Base-by-base conservation (phyloP, 2,797 vertebrate species). In the Lacerta bilineata region DNA sequence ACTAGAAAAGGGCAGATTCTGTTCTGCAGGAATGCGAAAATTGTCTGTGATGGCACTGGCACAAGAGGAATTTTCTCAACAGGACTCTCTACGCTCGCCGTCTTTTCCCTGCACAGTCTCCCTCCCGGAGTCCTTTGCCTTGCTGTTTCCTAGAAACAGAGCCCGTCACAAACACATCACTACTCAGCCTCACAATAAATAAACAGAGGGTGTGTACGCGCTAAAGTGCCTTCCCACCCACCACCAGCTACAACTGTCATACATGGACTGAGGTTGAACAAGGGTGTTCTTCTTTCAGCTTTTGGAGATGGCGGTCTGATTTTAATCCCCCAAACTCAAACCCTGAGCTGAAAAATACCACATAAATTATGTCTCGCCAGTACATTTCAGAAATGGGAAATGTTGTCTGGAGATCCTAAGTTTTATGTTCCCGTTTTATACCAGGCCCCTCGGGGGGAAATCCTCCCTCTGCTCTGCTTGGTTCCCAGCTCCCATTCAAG, bases 61-160 rank as follows among this genome's bases (percentile, higher is more conserved):
- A n/a, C 17, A 10, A 25, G 18, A 80, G 36, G 61, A n/a, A 46
- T 81, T 64, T 50, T 77, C 78, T 82, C 78, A 41, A 77, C 36
- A 55, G 23, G 61, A 29, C 36, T 71, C 39, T 55, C 25, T 69
- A 39, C 43, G 80, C 43, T 69, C 59, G 43, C 46, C 81, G 75
- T 75, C 61, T 59, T 77, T 66, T 76, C 33, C 76, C 83, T 80
- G 55, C 68, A 46, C 68, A 36, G 68, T 36, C 68, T 80, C 55
- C 77, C 80, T 85, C 82, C 74, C n/a, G 15, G 78, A 64, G 18
- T n/a, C 46, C 39, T 80, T 80, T 23, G 46, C 59, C 46, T 27
- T n/a, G 72, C 83, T 71, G 90, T 89, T 85, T 64, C 90, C 81
- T 92, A 80, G 90, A 68, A 85, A 91, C 87, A 75, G n/a, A 83